Conservation (phyloP, 1,140 invertebrate species). For the Danaus melanippus region DNA sequence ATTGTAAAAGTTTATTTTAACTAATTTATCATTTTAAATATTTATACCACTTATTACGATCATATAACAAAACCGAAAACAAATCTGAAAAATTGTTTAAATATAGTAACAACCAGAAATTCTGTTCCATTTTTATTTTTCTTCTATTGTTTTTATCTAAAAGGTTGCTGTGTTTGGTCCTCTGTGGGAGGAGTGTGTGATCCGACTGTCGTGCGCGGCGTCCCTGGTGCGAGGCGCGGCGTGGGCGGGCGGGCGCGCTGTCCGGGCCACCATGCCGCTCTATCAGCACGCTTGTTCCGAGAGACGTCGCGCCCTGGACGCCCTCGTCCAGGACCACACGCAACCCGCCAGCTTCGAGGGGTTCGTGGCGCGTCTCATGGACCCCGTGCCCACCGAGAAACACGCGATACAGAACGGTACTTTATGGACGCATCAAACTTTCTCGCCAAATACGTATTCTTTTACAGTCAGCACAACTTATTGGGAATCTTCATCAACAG, state of each 20-base stretch:
- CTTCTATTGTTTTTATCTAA: conserved; percentile 13
- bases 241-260: conserved; percentile 92
- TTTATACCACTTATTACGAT: no score
- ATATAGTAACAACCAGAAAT: no score
- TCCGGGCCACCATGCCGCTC: conserved; percentile 87
- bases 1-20: no score
- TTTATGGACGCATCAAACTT: no score
- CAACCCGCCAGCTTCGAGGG: conserved; percentile 90
- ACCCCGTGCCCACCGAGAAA: conserved; percentile 27
- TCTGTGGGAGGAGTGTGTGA: conserved; percentile 94
- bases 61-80: no score
- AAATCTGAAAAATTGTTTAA: no score
- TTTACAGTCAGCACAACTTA: no score
- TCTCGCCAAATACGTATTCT: no score
- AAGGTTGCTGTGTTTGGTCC: conserved; percentile 96
- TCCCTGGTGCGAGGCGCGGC: conserved; percentile 93
- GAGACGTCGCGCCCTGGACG: conserved; percentile 87
- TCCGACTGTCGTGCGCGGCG: conserved; percentile 90
- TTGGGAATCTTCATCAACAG: no score
- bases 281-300: conserved; percentile 97
- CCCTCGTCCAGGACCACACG: conserved; percentile 91
- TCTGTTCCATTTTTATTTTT: not conserved
- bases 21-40: no score
- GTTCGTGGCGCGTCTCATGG: conserved; percentile 53
- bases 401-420: no score